phyloP scores from a whole-genome alignment of 92 coral and sea anemone species.

The Porites lobata region DNA sequence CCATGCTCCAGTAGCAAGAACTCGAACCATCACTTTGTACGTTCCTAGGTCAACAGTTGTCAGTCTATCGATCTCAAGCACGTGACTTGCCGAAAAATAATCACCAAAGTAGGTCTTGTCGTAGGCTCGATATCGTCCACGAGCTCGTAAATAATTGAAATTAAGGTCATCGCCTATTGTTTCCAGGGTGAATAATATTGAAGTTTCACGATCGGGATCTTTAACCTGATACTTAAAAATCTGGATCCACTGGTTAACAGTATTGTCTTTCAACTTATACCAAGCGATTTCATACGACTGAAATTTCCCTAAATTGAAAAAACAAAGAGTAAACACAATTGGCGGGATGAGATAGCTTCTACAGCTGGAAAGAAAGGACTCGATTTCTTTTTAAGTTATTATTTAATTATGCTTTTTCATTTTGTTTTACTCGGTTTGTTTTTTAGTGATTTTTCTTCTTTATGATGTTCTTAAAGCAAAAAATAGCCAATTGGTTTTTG shows the following conservation, averaged over 20 bases:
- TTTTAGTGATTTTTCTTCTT: no score
- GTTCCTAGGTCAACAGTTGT: slow-evolving; percentile 73
- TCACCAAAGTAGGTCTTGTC: slow-evolving; percentile 82
- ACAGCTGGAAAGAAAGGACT: no score
- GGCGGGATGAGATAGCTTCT: no score
- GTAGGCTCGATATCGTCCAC: slow-evolving; percentile 72
- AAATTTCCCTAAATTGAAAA: not conserved
- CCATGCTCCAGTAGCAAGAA: slow-evolving; percentile 49
- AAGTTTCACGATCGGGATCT: slow-evolving; percentile 12
- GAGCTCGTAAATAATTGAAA: not conserved
- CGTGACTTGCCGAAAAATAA: slow-evolving; percentile 74
- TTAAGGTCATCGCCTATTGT: not conserved
- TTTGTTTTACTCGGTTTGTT: no score
- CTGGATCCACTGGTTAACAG: not conserved
- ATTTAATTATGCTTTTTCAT: no score
- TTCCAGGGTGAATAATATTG: slow-evolving; percentile 7
- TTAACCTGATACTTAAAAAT: not conserved
- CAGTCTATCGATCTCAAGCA: slow-evolving; percentile 72
- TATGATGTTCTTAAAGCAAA: no score
- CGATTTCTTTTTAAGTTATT: no score
- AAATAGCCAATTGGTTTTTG: no score
- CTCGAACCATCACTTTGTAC: slow-evolving; percentile 72
- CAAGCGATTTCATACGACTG: slow-evolving; percentile 16
- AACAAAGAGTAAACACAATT: not conserved
- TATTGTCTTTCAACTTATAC: slow-evolving; percentile 9